Evolutionary conservation across 2,113 vertebrate genomes (phyloP).

Genomic region (Nanorana parkeri): DNA sequence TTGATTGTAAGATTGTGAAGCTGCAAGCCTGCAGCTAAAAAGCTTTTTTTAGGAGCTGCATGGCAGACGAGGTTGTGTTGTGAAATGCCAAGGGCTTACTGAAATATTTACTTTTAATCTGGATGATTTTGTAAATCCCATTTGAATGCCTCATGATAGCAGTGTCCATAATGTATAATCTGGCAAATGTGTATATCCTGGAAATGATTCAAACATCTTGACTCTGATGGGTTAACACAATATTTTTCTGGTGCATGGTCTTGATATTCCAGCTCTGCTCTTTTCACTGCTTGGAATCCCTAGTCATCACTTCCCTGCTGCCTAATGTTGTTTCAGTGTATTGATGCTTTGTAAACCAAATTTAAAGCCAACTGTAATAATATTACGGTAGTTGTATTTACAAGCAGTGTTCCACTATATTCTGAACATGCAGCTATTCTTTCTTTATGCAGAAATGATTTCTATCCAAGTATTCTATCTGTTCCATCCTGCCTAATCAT

Average conservation of each 20-base stretch:
- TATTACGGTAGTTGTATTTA: conserved; percentile 36
- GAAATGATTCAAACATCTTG: conserved; percentile 2
- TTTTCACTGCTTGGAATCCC: conserved; percentile 2
- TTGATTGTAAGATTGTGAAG: neutral
- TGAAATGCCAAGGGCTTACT: conserved; percentile 3
- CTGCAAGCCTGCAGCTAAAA: neutral
- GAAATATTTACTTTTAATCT: conserved; percentile 32
- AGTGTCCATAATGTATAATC: neutral
- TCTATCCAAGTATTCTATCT: no score
- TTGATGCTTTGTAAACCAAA: conserved; percentile 34
- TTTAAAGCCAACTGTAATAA: conserved; percentile 32
- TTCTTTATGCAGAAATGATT: conserved; percentile 1
- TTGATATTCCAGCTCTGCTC: neutral
- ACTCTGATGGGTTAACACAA: conserved; percentile 18
- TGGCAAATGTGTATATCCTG: neutral
- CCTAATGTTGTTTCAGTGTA: conserved; percentile 19
- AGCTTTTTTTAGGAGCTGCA: neutral
- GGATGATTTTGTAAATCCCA: conserved; percentile 24
- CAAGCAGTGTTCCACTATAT: conserved; percentile 8
- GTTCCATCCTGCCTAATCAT: no score
- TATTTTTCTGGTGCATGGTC: neutral
- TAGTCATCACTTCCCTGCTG: conserved; percentile 6
- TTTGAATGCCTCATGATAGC: neutral
- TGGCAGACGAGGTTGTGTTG: conserved; percentile 4
- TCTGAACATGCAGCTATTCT: conserved; percentile 11